Base-by-base conservation (phyloP, 2,113 vertebrate species). In the Nannospalax galili region DNA sequence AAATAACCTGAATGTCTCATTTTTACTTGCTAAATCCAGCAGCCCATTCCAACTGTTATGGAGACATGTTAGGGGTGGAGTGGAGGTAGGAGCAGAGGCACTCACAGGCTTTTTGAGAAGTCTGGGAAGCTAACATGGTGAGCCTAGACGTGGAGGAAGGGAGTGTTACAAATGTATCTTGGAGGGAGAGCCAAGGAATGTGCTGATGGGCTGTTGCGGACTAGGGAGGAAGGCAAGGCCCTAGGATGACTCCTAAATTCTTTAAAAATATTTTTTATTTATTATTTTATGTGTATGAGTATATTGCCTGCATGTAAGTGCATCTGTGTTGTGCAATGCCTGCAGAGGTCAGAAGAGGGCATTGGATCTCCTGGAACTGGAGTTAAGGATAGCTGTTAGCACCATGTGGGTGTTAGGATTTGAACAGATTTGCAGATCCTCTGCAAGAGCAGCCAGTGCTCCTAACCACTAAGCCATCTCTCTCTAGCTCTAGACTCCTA, bases 1-100 rank as follows among this genome's bases (percentile, higher is more conserved):
- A 26, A 91, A 65, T 37, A 52, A 52, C 48, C 48, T 65, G 37
- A 24, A n/a, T 92, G 10, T 56, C 40, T 26, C 60, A 1, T 90
- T 91, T 84, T 88, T 81, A 88, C 93, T 90, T 90, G 40, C 75
- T 90, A 62, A 73, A 40, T 78, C 45, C 92, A 92, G 26, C 45
- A 79, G 73, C 17, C 17, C 70, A 64, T 65, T 88, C n/a, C 88
- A 37, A 37, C 26, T 94, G 12, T 73, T 5, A 0, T 42, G 32
- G 60, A 82, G 70, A 62, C 26, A n/a, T 87, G 20, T 30, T 37
- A 28, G 40, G 52, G 7, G 5, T 37, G 22, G 6, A 12, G 12
- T 35, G 16, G 8, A 14, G 5, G 1, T 20, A 87, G 62, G n/a
- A 30, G 28, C 10, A 87, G 37, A 67, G 56, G 37, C 60, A 94